These are phyloP conservation scores for Crypturellus tataupa DNA, from an alignment of 2,797 vertebrate species.

Conservation along the genomic window DNA sequence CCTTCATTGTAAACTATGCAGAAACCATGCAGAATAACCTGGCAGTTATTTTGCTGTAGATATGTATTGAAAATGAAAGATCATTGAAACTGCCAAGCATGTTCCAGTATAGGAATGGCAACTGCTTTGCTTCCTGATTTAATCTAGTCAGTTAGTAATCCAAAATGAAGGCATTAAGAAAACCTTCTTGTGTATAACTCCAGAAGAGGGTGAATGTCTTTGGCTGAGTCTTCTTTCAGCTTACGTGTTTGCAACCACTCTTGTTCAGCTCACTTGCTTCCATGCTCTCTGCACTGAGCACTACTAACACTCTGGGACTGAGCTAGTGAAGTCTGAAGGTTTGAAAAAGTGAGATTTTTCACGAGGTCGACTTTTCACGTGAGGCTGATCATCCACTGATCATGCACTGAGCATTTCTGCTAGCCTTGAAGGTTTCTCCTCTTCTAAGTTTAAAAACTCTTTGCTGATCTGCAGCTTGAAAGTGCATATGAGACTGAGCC, in stretches of 20 bases:
- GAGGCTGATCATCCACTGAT: neutral
- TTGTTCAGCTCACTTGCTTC: neutral
- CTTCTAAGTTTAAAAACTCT: neutral
- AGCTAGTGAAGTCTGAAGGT: neutral
- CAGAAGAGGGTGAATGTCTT: neutral
- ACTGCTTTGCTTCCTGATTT: neutral
- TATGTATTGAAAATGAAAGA: neutral
- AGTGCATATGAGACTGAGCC: neutral
- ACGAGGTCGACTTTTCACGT: neutral
- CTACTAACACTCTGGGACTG: neutral
- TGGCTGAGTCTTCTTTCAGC: neutral
- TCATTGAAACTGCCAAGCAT: neutral
- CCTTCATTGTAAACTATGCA: neutral
- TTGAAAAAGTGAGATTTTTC: neutral
- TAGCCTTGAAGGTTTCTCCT: conserved; percentile 8
- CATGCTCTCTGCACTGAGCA: neutral
- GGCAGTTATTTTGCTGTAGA: neutral
- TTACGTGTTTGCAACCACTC: neutral
- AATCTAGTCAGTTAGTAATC: neutral
- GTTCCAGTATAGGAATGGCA: neutral
- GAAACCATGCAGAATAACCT: neutral
- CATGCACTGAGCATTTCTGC: neutral
- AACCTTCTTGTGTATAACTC: neutral
- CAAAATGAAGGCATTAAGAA: neutral
- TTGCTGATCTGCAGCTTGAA: neutral